These are phyloP conservation scores for Mycteria americana DNA, from an alignment of 2,797 vertebrate species.

Conservation along the genomic window DNA sequence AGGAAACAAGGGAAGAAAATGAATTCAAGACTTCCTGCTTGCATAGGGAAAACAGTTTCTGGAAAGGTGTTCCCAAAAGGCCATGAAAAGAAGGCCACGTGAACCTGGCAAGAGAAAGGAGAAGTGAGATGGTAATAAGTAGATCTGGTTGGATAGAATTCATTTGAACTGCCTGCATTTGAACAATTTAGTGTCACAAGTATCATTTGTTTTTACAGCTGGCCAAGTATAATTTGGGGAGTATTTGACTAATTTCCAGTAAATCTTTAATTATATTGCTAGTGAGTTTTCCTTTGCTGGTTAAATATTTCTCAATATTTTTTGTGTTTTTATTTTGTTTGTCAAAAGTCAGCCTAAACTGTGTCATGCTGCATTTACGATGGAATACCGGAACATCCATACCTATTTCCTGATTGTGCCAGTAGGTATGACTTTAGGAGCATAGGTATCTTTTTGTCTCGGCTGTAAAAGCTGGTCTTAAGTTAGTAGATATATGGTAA, in stretches of 20 bases:
- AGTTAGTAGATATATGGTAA: neutral
- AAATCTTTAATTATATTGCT: neutral
- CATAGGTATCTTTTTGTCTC: neutral
- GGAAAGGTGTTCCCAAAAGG: conserved; percentile 2
- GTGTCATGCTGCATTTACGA: neutral
- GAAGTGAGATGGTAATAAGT: neutral
- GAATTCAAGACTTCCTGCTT: neutral
- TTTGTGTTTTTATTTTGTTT: neutral
- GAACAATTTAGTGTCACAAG: neutral
- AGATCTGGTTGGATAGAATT: neutral
- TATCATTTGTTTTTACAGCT: neutral
- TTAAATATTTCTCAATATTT: neutral
- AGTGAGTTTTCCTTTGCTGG: neutral
- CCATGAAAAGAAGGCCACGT: neutral
- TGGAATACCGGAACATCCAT: neutral
- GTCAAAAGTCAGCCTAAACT: neutral
- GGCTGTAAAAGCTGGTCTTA: neutral
- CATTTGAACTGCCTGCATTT: neutral
- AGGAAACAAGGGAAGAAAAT: conserved; percentile 27
- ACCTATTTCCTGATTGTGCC: neutral
- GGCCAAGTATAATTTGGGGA: neutral
- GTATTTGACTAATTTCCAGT: neutral
- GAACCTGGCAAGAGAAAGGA: neutral
- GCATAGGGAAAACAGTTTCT: neutral
- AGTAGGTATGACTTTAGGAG: neutral